Conservation (phyloP, 2,888 invertebrate species). For the Caenorhabditis sp. region DNA sequence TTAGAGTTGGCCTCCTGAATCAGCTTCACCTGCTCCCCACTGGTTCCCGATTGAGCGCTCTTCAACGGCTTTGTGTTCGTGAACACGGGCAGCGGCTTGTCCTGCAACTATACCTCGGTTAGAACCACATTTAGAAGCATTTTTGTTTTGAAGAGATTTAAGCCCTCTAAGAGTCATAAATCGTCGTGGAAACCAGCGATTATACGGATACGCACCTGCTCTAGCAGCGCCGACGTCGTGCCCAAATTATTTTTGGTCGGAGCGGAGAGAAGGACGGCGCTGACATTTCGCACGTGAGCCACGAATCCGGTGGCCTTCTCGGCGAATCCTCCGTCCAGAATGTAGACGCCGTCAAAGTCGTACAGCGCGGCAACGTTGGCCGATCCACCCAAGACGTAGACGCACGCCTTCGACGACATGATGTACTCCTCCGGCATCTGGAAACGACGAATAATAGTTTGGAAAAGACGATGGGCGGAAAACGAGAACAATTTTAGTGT, state of each 20-base stretch:
- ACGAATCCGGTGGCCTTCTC: constrained; percentile 33
- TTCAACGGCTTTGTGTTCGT: constrained; percentile 31
- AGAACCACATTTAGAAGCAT: no score
- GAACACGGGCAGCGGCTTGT: constrained; percentile 11
- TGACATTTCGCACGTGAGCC: constrained; percentile 22
- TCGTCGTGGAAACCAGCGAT: neutral
- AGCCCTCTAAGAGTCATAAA: neutral
- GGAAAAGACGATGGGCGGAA: neutral
- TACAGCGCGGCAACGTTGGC: constrained; percentile 16
- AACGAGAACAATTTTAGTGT: neutral
- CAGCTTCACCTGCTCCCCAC: constrained; percentile 23
- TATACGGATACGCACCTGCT: constrained; percentile 12
- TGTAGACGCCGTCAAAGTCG: constrained; percentile 51
- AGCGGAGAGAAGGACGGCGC: constrained; percentile 31
- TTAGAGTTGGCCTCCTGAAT: constrained; percentile 33
- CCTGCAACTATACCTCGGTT: neutral
- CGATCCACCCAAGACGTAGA: constrained; percentile 41
- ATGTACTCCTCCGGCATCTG: constrained; percentile 52
- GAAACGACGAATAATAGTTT: neutral
- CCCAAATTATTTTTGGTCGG: constrained; percentile 44
- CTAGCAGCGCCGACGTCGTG: constrained; percentile 19
- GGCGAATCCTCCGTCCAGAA: constrained; percentile 44
- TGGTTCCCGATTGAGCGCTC: constrained; percentile 29
- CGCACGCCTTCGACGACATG: constrained; percentile 40
- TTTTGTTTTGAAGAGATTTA: no score